phyloP scores from a whole-genome alignment of 2,113 vertebrate species.

The Rutilus rutilus region DNA sequence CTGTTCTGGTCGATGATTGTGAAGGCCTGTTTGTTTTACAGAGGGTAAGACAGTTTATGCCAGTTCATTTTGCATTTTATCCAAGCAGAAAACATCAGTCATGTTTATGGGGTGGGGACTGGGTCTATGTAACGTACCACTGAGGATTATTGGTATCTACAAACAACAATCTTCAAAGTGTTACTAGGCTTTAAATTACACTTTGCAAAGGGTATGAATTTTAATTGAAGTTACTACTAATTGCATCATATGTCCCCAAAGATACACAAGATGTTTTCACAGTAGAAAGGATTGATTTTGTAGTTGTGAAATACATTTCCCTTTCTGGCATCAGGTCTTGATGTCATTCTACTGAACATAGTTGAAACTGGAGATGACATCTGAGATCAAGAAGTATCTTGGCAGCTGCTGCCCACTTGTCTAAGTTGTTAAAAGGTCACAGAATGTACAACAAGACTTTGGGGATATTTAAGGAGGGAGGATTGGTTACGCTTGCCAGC shows the following conservation, averaged over 20 bases:
- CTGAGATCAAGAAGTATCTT: slow-evolving; percentile 64
- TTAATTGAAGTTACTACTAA: background rate
- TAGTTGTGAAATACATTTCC: slow-evolving; percentile 57
- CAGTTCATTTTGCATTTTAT: background rate
- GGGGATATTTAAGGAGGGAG: slow-evolving; percentile 68
- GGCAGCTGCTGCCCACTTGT: slow-evolving; percentile 78
- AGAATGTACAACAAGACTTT: slow-evolving; percentile 71
- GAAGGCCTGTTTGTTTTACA: slow-evolving; percentile 80
- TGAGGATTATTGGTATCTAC: too few species aligned
- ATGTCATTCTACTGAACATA: slow-evolving; percentile 37
- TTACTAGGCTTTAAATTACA: too few species aligned
- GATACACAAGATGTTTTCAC: background rate
- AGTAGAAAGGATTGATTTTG: background rate
- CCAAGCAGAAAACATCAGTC: background rate
- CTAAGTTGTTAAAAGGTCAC: slow-evolving; percentile 76
- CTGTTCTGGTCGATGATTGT: slow-evolving; percentile 95
- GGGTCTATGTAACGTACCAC: too few species aligned
- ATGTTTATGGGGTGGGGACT: background rate
- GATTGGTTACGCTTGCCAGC: slow-evolving; percentile 64
- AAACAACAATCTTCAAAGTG: too few species aligned
- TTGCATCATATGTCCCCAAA: background rate
- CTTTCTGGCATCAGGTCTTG: slow-evolving; percentile 16
- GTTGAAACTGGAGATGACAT: slow-evolving; percentile 72
- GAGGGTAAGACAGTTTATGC: background rate
- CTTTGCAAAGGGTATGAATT: too few species aligned